These are phyloP conservation scores for Globodera rostochiensis DNA, from an alignment of 1,140 invertebrate genomes.

Conservation along the genomic window DNA sequence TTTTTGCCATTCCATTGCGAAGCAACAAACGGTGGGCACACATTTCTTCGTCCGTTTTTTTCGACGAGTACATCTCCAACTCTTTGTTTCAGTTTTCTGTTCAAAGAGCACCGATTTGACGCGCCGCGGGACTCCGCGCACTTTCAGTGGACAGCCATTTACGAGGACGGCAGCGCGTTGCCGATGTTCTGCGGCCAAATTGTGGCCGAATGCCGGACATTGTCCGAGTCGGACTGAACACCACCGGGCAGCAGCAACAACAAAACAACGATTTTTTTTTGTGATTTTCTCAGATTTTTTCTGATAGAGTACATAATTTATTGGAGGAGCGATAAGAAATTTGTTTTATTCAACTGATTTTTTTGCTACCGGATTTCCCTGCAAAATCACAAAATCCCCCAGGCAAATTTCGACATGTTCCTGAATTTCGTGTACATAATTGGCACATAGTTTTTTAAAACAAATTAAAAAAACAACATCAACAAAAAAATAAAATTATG, in stretches of 20 bases:
- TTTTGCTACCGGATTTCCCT: too few species aligned
- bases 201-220: conserved; percentile 1
- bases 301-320: too few species aligned
- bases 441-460: too few species aligned
- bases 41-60: neutral
- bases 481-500: neutral
- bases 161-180: conserved; percentile 3
- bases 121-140: neutral
- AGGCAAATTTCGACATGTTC: too few species aligned
- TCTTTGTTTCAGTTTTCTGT: neutral
- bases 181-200: neutral
- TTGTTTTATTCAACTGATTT: too few species aligned
- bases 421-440: too few species aligned
- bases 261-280: too few species aligned
- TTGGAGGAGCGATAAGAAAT: too few species aligned
- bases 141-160: conserved; percentile 9
- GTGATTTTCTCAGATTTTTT: too few species aligned
- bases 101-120: neutral
- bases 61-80: too few species aligned
- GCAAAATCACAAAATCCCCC: too few species aligned
- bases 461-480: neutral
- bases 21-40: neutral
- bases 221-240: conserved; percentile 6
- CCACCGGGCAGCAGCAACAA: too few species aligned
- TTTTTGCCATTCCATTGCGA: conserved; percentile 1